Evolutionary conservation across 1,140 invertebrate genomes (phyloP).

Genomic region (Drosophila serrata): DNA sequence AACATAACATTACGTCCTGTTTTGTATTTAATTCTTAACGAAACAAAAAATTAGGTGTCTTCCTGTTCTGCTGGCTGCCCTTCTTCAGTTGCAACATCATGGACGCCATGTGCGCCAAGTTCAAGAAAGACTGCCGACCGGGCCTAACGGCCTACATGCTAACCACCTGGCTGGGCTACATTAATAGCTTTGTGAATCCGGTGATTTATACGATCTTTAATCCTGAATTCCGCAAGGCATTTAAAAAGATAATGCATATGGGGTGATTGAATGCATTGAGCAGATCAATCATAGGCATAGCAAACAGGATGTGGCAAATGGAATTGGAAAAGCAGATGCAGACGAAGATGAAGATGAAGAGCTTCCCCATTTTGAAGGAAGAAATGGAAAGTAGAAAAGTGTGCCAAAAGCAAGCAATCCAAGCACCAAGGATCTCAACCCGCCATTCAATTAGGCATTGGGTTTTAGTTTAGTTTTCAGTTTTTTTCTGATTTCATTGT

Average conservation of each 20-base stretch:
- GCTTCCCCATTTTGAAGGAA: neutral
- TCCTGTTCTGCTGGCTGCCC: conserved; percentile 99
- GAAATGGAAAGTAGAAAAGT: neutral
- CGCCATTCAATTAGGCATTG: conserved; percentile 64
- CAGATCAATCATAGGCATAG: neutral
- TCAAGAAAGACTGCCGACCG: conserved; percentile 92
- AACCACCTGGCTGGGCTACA: conserved; percentile 99
- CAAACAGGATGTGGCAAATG: neutral
- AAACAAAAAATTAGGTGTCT: conserved; percentile 88
- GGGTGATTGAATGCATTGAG: conserved; percentile 82
- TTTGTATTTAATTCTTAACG: neutral
- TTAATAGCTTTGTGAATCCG: conserved; percentile 99
- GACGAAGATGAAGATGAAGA: neutral
- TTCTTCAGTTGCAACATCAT: conserved; percentile 99
- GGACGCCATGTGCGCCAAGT: conserved; percentile 97
- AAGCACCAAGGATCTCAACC: conserved; percentile 42
- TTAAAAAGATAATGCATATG: conserved; percentile 95
- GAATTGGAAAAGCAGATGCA: neutral
- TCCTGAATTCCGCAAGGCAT: conserved; percentile 99
- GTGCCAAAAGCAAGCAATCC: conserved; percentile 64
- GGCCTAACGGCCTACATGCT: conserved; percentile 96
- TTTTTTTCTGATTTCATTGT: neutral
- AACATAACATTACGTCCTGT: neutral
- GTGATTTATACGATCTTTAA: conserved; percentile 99
- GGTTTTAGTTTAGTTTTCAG: conserved; percentile 24